Conservation (phyloP, 2,888 invertebrate species). For the Aleiodes alternator region DNA sequence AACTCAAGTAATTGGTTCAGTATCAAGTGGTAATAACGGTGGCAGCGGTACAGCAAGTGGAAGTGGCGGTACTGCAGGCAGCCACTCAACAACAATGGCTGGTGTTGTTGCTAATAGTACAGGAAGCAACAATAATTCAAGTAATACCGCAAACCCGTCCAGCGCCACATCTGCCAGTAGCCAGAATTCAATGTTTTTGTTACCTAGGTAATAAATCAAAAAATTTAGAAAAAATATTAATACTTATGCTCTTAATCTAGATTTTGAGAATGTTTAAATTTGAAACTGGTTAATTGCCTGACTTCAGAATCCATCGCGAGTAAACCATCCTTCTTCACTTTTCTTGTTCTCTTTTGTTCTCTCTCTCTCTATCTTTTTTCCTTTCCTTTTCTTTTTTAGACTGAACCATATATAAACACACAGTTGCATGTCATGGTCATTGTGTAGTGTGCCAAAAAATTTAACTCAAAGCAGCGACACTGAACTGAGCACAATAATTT, state of each 20-base stretch:
- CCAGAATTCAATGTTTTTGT: slow-evolving; percentile 73
- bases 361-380: slow-evolving; percentile 28
- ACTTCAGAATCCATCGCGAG: slow-evolving; percentile 14
- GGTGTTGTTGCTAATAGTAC: slow-evolving; percentile 70
- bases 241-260: neutral
- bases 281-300: neutral
- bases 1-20: slow-evolving; percentile 79
- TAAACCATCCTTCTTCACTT: slow-evolving; percentile 13
- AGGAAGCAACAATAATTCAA: slow-evolving; percentile 71
- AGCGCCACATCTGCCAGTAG: slow-evolving; percentile 68
- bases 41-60: slow-evolving; percentile 57
- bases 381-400: slow-evolving; percentile 47
- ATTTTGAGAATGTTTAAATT: slow-evolving; percentile 5
- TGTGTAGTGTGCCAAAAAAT: slow-evolving; percentile 59
- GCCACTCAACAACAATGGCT: slow-evolving; percentile 72
- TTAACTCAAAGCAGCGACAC: slow-evolving; percentile 36
- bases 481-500: slow-evolving; percentile 24
- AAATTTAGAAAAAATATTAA: neutral
- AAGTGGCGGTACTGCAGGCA: slow-evolving; percentile 60
- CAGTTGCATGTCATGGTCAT: slow-evolving; percentile 60
- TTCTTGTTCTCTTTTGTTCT: slow-evolving; percentile 44
- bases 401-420: slow-evolving; percentile 56
- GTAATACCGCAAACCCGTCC: slow-evolving; percentile 70
- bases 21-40: slow-evolving; percentile 76
- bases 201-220: slow-evolving; percentile 68